Conservation (phyloP, 1,140 invertebrate species). For the Colletes gigas region DNA sequence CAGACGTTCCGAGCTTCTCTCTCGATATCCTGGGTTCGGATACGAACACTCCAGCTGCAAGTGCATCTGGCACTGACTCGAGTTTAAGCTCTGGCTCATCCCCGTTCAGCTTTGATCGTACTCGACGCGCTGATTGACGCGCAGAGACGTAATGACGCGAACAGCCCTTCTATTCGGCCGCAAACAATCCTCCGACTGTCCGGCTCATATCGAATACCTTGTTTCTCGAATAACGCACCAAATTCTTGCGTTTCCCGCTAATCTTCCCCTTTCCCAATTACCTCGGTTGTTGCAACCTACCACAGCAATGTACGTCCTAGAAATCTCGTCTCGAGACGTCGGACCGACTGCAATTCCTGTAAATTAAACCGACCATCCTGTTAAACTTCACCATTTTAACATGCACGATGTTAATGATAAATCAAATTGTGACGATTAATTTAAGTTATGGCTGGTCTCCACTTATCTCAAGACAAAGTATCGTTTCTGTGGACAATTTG, state of each 20-base stretch:
- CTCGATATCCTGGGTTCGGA: slow-evolving; percentile 8
- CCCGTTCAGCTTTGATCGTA: slow-evolving; percentile 36
- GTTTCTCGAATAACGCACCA: neutral
- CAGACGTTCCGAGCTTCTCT: neutral
- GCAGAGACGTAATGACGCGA: slow-evolving; percentile 45
- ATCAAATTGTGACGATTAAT: no score
- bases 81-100: slow-evolving; percentile 37
- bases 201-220: slow-evolving; percentile 9
- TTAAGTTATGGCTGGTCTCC: no score
- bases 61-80: slow-evolving; percentile 51
- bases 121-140: slow-evolving; percentile 55
- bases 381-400: no score
- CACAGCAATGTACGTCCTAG: no score
- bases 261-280: neutral
- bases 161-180: slow-evolving; percentile 6
- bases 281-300: no score
- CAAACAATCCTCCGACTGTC: slow-evolving; percentile 27
- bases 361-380: no score
- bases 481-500: no score
- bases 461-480: no score
- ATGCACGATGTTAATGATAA: no score
- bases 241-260: neutral
- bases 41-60: slow-evolving; percentile 35
- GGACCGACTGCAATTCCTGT: no score
- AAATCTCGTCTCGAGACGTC: neutral